Percentiles rank a stretch among this genome's conserved stretches.
phyloP scores from a whole-genome alignment of 2,888 invertebrate genomes.

The Protophormia terraenovae region DNA sequence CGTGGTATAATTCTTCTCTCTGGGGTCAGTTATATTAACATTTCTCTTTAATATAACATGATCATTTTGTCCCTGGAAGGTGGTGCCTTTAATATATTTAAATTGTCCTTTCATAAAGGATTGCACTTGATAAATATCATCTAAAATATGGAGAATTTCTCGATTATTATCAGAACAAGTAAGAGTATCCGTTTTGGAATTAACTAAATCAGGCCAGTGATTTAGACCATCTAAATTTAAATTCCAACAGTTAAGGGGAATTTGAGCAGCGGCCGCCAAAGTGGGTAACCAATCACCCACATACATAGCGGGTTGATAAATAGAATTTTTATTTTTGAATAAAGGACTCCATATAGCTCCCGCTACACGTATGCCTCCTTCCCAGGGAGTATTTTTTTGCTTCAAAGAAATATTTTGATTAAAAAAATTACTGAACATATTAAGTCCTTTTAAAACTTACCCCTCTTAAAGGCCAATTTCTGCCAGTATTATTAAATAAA shows the following conservation, averaged over 20 bases:
- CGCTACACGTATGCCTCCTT: slow-evolving; percentile 91
- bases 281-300: slow-evolving; percentile 94
- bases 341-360: slow-evolving; percentile 89
- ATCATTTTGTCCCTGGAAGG: slow-evolving; percentile 73
- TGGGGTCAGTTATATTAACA: slow-evolving; percentile 74
- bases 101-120: slow-evolving; percentile 74
- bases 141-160: slow-evolving; percentile 88
- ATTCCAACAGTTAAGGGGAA: slow-evolving; percentile 65
- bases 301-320: slow-evolving; percentile 87
- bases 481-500: slow-evolving; percentile 87
- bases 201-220: slow-evolving; percentile 85
- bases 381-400: slow-evolving; percentile 91
- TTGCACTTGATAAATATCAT: slow-evolving; percentile 82
- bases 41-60: slow-evolving; percentile 73
- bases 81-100: slow-evolving; percentile 79
- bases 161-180: slow-evolving; percentile 78
- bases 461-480: slow-evolving; percentile 91
- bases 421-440: background rate
- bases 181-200: background rate
- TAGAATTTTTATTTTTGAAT: slow-evolving; percentile 82
- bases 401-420: too few species aligned
- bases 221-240: slow-evolving; percentile 85
- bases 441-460: slow-evolving; percentile 81
- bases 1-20: slow-evolving; percentile 71
- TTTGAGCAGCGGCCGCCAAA: slow-evolving; percentile 80